These are phyloP conservation scores for Heliconius hewitsoni DNA, from an alignment of 1,140 invertebrate species.

Conservation along the genomic window DNA sequence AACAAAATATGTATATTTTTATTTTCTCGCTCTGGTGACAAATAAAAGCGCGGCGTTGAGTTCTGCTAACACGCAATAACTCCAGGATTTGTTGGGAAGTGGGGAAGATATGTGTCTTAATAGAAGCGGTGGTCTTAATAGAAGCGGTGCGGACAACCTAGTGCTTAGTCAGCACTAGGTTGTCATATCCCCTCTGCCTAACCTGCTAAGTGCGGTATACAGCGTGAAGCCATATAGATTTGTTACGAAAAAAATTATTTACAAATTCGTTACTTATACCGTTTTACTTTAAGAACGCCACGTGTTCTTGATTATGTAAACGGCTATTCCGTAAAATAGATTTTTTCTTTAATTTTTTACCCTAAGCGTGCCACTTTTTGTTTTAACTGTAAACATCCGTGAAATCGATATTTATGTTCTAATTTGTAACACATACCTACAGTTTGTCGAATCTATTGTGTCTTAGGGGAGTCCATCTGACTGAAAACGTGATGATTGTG, in stretches of 20 bases:
- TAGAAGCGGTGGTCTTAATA: background rate
- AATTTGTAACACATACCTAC: background rate
- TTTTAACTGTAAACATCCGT: constrained; percentile 7
- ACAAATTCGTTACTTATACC: background rate
- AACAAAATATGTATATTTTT: too few species aligned
- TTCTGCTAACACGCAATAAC: background rate
- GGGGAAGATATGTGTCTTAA: background rate
- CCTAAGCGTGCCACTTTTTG: constrained; percentile 5
- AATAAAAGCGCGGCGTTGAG: too few species aligned
- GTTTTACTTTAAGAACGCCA: background rate
- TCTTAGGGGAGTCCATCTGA: too few species aligned
- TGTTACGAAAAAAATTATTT: background rate
- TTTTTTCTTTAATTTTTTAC: background rate
- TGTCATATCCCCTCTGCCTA: background rate
- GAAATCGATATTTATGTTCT: constrained; percentile 1
- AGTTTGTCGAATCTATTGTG: background rate
- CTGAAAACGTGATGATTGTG: too few species aligned
- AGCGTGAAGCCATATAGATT: background rate
- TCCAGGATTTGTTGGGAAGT: background rate
- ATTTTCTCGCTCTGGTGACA: too few species aligned
- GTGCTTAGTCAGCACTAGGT: too few species aligned
- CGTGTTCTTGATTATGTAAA: background rate
- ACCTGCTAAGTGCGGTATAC: background rate
- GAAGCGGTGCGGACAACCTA: too few species aligned
- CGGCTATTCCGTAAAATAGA: background rate